Base-by-base conservation (phyloP, 1,140 invertebrate genomes). In the Mya arenaria region DNA sequence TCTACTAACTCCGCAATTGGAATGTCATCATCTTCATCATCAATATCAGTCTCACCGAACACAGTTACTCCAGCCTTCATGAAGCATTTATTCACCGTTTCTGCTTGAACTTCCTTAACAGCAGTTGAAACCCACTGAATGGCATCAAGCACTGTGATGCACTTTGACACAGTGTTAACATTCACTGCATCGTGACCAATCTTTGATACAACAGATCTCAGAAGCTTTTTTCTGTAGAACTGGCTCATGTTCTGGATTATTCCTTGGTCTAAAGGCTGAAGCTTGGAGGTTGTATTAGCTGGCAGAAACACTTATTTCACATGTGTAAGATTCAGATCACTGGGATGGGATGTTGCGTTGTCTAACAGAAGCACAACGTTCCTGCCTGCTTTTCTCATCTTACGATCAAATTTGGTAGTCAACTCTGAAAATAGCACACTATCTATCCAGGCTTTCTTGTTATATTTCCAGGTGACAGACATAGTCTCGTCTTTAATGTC, bases 381-480 rank as follows among this genome's bases (percentile, higher is more conserved):
- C 1, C 83, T 15, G 10, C 55, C 68, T 58, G 84, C 25, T 19
- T 19, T 13, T 69, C 28, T 62, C 73, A 86, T 84, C 66, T 66
- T 19, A 10, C 48, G 32, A 37, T 87, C 55, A 28, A 80, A 73
- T 17, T 30, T n/a, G 19, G 69, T 37, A 23, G 85, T n/a, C 81
- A 75, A 86, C 3, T 88, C 60, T 28, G 25, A 48, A 52, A 86
- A 86, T 2, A 88, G 15, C 0, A 28, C 6, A 15, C 13, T 23
- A 30, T 71, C 71, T 77, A 82, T 82, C 84, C 79, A 85, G 0
- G 79, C 48, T 41, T 85, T 85, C n/a, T 34, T 74, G 28, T 84
- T 84, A 23, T 23, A 62, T 25, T 72, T 66, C 48, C 62, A 88
- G 17, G 37, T 83, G 0, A 85, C 85, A 44, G 83, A 80, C 25